phyloP scores from a whole-genome alignment of 1,140 invertebrate genomes.

The Lepidurus packardi region DNA sequence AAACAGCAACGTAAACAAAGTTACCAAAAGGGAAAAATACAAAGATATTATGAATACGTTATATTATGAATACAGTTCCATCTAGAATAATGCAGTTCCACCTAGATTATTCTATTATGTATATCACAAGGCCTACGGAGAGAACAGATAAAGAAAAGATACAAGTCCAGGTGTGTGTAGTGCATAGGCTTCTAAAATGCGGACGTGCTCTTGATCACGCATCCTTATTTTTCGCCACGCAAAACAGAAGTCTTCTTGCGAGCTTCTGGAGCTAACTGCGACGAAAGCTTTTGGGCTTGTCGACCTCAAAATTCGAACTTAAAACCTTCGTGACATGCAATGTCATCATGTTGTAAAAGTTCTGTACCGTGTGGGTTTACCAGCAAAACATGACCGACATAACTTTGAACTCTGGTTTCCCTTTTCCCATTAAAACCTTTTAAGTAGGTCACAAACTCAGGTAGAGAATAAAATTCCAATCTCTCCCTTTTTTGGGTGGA shows the following conservation, averaged over 20 bases:
- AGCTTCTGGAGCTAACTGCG: neutral
- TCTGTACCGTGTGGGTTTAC: no score
- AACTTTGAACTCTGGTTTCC: neutral
- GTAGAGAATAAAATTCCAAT: no score
- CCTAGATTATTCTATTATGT: neutral
- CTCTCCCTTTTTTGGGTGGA: no score
- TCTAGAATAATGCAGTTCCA: neutral
- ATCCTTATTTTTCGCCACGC: conserved; percentile 12
- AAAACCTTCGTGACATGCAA: no score
- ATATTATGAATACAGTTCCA: neutral
- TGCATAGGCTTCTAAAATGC: neutral
- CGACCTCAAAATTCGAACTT: no score
- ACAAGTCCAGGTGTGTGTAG: no score
- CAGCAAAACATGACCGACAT: neutral
- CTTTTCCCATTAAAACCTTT: neutral
- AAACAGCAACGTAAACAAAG: conserved; percentile 43
- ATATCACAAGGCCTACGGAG: neutral
- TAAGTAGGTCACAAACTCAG: no score
- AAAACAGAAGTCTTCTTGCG: neutral
- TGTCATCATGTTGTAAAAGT: no score
- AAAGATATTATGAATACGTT: neutral
- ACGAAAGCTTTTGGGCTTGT: neutral
- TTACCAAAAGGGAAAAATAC: neutral
- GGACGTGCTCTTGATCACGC: conserved; percentile 6
- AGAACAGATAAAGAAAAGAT: no score